These are phyloP conservation scores for Agrilus cyanescens DNA, from an alignment of 2,888 invertebrate genomes.

Conservation along the genomic window DNA sequence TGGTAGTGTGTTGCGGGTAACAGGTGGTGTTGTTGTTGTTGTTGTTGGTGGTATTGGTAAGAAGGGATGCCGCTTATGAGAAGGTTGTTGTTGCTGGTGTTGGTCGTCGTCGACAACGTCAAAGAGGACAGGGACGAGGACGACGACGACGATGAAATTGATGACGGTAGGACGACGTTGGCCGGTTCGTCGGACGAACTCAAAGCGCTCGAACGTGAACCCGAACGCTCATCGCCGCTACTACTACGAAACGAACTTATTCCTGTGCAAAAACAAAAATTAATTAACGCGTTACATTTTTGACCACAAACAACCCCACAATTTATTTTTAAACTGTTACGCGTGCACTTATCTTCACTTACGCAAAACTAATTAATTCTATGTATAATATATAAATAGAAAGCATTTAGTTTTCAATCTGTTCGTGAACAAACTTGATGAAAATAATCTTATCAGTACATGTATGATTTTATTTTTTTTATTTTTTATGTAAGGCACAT, in stretches of 20 bases:
- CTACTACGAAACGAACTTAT: conserved; percentile 65
- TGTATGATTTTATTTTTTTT: too few relatives aligned
- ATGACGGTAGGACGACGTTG: conserved; percentile 35
- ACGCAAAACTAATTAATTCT: too few relatives aligned
- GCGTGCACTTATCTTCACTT: too few relatives aligned
- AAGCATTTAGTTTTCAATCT: too few relatives aligned
- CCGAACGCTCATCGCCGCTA: conserved; percentile 63
- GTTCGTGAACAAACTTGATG: too few relatives aligned
- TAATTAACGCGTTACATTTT: too few relatives aligned
- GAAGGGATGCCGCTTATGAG: conserved; percentile 2
- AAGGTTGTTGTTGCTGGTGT: conserved; percentile 6
- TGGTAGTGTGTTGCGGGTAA: background rate
- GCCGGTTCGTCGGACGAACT: conserved; percentile 61
- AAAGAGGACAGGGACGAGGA: conserved; percentile 7
- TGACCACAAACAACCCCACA: too few relatives aligned
- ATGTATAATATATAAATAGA: too few relatives aligned
- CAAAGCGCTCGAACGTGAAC: conserved; percentile 62
- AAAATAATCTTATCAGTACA: too few relatives aligned
- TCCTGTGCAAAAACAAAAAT: conserved; percentile 27
- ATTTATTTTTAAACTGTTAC: too few relatives aligned
- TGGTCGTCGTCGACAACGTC: too few relatives aligned
- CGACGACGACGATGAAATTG: conserved; percentile 15
- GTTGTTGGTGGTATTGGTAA: conserved; percentile 5
- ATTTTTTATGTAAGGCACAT: too few relatives aligned
- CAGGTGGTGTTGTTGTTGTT: conserved; percentile 10